Conservation (phyloP, 2,113 vertebrate species). For the Poicephalus meyeri region DNA sequence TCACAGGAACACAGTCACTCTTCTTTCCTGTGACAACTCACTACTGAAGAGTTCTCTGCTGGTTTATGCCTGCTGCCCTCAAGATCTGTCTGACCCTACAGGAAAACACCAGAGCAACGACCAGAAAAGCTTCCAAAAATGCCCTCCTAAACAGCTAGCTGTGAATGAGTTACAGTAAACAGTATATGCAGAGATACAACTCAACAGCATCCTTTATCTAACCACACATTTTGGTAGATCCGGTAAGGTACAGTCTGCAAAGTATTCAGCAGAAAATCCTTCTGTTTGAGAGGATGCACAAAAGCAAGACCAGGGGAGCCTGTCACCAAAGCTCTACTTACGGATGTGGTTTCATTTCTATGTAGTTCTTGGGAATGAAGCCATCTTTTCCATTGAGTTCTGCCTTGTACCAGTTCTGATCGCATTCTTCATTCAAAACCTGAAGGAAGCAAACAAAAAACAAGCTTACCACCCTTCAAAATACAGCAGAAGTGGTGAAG, state of each 20-base stretch:
- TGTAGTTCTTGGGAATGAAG: slow-evolving; percentile 99
- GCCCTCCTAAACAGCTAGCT: neutral
- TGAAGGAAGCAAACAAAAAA: slow-evolving; percentile 53
- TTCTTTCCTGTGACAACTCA: neutral
- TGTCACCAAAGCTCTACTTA: slow-evolving; percentile 76
- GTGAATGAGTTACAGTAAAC: neutral
- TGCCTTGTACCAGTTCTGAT: slow-evolving; percentile 98
- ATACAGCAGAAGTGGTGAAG: neutral
- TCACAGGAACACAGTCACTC: neutral
- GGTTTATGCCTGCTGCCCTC: neutral
- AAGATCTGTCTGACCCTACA: neutral
- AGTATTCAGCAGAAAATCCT: neutral
- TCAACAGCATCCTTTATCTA: neutral
- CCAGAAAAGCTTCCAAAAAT: neutral
- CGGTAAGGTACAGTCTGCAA: neutral
- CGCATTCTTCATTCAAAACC: slow-evolving; percentile 98
- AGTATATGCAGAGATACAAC: neutral
- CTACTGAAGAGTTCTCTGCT: neutral
- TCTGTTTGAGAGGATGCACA: neutral
- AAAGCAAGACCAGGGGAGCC: neutral
- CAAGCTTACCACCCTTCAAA: neutral
- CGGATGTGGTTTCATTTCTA: slow-evolving; percentile 98
- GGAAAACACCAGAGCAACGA: neutral
- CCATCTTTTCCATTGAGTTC: slow-evolving; percentile 96
- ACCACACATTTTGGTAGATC: neutral